Conservation (phyloP, 2,888 invertebrate species). For the Diplolepis rosae region DNA sequence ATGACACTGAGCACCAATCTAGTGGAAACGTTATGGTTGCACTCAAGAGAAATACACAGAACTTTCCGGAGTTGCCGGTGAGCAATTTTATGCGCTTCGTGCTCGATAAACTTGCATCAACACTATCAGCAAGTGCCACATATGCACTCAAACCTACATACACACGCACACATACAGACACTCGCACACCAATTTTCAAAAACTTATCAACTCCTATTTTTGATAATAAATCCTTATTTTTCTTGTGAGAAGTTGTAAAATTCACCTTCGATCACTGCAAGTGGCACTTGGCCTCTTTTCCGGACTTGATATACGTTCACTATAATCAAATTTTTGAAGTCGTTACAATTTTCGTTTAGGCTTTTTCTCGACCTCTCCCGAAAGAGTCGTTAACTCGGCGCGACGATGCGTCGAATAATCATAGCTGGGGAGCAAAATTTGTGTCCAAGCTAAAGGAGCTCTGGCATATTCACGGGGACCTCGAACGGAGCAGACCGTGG, state of each 20-base stretch:
- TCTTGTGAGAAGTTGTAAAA: neutral
- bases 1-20: slow-evolving; percentile 15
- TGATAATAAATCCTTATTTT: slow-evolving; percentile 3
- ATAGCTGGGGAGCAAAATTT: slow-evolving; percentile 55
- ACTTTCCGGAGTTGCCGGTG: slow-evolving; percentile 21
- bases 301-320: neutral
- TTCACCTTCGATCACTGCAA: neutral
- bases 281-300: neutral
- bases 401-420: slow-evolving; percentile 42
- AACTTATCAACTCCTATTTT: neutral
- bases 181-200: too few relatives aligned
- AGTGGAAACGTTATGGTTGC: slow-evolving; percentile 15
- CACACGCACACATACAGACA: too few relatives aligned
- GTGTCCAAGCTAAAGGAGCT: slow-evolving; percentile 61
- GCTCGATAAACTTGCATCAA: slow-evolving; percentile 20
- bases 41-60: slow-evolving; percentile 11
- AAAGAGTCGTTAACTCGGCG: slow-evolving; percentile 47
- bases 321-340: neutral
- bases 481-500: slow-evolving; percentile 59
- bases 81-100: slow-evolving; percentile 17
- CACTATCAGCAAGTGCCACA: slow-evolving; percentile 8
- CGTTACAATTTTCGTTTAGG: slow-evolving; percentile 24
- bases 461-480: slow-evolving; percentile 54
- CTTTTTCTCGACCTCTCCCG: slow-evolving; percentile 33
- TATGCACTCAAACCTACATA: neutral